Percentiles rank a stretch among this genome's conserved stretches.
Evolutionary conservation across 2,797 vertebrate genomes (phyloP).

Genomic region (Pantherophis vulpinus): DNA sequence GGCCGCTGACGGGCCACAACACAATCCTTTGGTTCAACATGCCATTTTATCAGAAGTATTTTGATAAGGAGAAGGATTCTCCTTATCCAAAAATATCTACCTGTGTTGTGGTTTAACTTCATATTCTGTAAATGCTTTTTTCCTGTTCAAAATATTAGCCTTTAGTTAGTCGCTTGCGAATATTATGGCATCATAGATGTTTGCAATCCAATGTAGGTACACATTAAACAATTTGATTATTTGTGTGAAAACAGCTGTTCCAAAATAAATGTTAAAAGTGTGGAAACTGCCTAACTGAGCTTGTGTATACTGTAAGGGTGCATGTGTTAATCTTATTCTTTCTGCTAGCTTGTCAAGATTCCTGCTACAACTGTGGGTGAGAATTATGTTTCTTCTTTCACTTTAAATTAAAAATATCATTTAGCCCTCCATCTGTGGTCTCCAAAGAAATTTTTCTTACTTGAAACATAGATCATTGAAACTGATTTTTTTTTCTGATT

Average conservation of each 20-base stretch:
- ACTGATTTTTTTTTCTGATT: constrained; percentile 38
- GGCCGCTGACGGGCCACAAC: too few relatives aligned
- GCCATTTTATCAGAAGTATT: constrained; percentile 48
- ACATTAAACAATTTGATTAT: constrained; percentile 67
- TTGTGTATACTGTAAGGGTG: constrained; percentile 49
- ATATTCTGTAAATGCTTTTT: constrained; percentile 59
- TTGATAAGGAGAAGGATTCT: constrained; percentile 42
- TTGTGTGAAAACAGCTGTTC: constrained; percentile 47
- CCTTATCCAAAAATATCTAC: constrained; percentile 4
- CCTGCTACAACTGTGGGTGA: constrained; percentile 40
- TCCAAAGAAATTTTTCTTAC: constrained; percentile 44
- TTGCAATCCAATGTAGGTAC: constrained; percentile 59
- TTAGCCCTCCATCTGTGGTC: constrained; percentile 43
- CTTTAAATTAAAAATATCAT: constrained; percentile 38
- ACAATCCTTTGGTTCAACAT: constrained; percentile 40
- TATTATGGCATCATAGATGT: constrained; percentile 24
- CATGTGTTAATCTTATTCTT: constrained; percentile 49
- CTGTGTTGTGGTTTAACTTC: constrained; percentile 21
- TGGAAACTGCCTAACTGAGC: constrained; percentile 62
- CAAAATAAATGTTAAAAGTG: constrained; percentile 70
- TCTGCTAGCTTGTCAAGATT: constrained; percentile 62
- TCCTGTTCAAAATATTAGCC: constrained; percentile 54
- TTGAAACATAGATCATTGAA: constrained; percentile 22
- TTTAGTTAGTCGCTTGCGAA: constrained; percentile 46
- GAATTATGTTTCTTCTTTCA: constrained; percentile 47